Percentiles rank a stretch among this genome's conserved stretches.
phyloP scores from a whole-genome alignment of 2,888 invertebrate genomes.

The Pegoplata infirma region DNA sequence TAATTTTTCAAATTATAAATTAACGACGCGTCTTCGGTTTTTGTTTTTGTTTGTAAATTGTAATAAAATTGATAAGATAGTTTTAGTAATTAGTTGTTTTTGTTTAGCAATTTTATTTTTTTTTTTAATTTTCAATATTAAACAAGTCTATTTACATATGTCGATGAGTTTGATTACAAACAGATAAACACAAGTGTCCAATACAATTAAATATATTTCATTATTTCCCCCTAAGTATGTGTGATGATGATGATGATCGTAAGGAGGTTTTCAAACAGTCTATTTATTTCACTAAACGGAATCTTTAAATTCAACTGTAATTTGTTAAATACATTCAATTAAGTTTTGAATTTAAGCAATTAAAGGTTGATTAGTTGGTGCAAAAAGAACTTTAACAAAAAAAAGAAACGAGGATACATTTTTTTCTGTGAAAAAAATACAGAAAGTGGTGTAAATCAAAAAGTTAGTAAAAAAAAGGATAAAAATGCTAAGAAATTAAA shows the following conservation, averaged over 20 bases:
- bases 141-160: slow-evolving; percentile 40
- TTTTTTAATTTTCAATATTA: slow-evolving; percentile 13
- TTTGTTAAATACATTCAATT: slow-evolving; percentile 50
- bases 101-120: slow-evolving; percentile 8
- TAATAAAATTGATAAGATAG: slow-evolving; percentile 44
- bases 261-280: slow-evolving; percentile 47
- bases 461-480: slow-evolving; percentile 21
- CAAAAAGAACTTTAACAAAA: not conserved
- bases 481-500: not conserved
- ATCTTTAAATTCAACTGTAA: slow-evolving; percentile 60
- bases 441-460: not conserved
- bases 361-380: slow-evolving; percentile 50
- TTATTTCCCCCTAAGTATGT: slow-evolving; percentile 13
- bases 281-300: slow-evolving; percentile 29
- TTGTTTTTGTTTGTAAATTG: slow-evolving; percentile 34
- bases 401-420: not conserved
- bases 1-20: not conserved
- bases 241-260: slow-evolving; percentile 33
- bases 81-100: slow-evolving; percentile 17
- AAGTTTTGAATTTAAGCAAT: slow-evolving; percentile 56
- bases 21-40: slow-evolving; percentile 28
- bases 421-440: not conserved
- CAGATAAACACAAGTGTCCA: slow-evolving; percentile 44
- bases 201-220: not conserved
- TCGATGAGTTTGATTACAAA: slow-evolving; percentile 59